These are phyloP conservation scores for Ptychoptera contaminata DNA, from an alignment of 2,888 invertebrate species.

Conservation along the genomic window DNA sequence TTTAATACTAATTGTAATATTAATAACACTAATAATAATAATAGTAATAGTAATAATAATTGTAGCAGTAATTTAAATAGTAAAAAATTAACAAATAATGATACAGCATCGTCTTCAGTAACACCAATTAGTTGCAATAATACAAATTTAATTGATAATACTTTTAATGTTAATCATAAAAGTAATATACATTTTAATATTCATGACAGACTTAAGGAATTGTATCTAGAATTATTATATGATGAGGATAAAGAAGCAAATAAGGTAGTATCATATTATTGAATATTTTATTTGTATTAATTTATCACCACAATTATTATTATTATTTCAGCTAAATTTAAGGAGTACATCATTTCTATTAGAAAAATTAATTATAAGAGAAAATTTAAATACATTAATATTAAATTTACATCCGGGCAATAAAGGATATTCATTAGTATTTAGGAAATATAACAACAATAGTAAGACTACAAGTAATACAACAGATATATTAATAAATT, in stretches of 20 bases:
- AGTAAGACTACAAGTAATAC: background rate
- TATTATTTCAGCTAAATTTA: conserved; percentile 23
- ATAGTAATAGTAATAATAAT: background rate
- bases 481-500: background rate
- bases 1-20: no score
- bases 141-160: no score
- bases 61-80: background rate
- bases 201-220: conserved; percentile 28
- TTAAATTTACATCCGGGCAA: conserved; percentile 83
- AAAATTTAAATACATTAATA: conserved; percentile 76
- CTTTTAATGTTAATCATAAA: conserved; percentile 1
- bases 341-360: conserved; percentile 51
- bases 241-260: conserved; percentile 28
- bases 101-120: conserved; percentile 12
- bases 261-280: conserved; percentile 19
- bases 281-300: background rate
- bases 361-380: conserved; percentile 69
- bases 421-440: conserved; percentile 64
- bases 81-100: background rate
- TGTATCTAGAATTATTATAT: conserved; percentile 25
- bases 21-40: background rate
- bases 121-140: conserved; percentile 10
- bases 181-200: conserved; percentile 24
- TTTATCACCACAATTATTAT: conserved; percentile 2
- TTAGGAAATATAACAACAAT: conserved; percentile 10